These are phyloP conservation scores for Coelopa frigida DNA, from an alignment of 1,140 invertebrate species.

Conservation along the genomic window DNA sequence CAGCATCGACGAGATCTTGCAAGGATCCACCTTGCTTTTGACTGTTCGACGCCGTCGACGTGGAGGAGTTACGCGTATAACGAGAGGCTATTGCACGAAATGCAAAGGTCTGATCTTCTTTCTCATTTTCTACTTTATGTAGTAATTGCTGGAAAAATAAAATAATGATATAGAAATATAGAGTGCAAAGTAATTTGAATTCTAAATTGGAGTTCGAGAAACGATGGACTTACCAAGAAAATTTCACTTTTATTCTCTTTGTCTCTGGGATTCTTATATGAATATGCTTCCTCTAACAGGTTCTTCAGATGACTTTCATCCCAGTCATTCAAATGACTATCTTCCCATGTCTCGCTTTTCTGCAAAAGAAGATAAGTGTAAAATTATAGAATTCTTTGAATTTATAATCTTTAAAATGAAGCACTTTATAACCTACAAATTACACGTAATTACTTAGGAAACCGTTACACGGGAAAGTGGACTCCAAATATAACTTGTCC, in stretches of 20 bases:
- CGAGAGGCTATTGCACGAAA: constrained; percentile 33
- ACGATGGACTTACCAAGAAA: constrained; percentile 54
- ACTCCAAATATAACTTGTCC: constrained; percentile 1
- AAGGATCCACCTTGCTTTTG: constrained; percentile 41
- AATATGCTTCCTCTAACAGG: constrained; percentile 62
- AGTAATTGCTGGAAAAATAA: constrained; percentile 32
- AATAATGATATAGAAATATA: constrained; percentile 4
- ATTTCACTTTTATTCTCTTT: constrained; percentile 61
- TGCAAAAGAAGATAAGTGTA: constrained; percentile 17
- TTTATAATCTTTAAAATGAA: not conserved
- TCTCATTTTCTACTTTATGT: constrained; percentile 42
- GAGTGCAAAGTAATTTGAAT: constrained; percentile 3
- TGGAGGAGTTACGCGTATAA: constrained; percentile 26
- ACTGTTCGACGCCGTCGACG: constrained; percentile 23
- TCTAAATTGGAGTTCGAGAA: constrained; percentile 8
- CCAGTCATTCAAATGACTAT: constrained; percentile 54
- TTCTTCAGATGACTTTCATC: constrained; percentile 59
- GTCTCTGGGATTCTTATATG: constrained; percentile 63
- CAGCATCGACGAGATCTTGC: constrained; percentile 39
- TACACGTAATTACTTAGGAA: not conserved
- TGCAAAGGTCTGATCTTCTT: constrained; percentile 23
- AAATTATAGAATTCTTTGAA: constrained; percentile 4
- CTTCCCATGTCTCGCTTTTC: constrained; percentile 50
- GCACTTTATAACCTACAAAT: not conserved
- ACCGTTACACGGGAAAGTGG: not conserved